Conservation (phyloP, 2,113 vertebrate genomes). For the Lynx canadensis region DNA sequence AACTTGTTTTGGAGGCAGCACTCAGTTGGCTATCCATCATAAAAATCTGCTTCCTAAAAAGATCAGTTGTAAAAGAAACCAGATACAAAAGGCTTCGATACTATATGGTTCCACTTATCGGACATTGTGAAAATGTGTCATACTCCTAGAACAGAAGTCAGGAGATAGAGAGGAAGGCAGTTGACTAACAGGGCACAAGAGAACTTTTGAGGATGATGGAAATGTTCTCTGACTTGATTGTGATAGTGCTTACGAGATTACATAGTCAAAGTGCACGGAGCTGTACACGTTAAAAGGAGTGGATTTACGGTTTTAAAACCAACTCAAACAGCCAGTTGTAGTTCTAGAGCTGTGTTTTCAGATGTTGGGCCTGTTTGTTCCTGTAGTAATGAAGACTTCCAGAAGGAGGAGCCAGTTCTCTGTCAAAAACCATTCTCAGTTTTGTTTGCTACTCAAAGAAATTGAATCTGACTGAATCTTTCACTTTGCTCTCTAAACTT, state of each 20-base stretch:
- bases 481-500: background rate
- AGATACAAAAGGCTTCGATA: background rate
- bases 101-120: background rate
- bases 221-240: background rate
- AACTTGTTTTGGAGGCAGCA: background rate
- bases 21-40: background rate
- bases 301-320: background rate
- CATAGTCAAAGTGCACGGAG: background rate
- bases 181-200: background rate
- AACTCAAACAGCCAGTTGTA: background rate
- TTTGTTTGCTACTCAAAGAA: background rate
- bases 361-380: background rate
- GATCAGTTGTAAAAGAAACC: background rate
- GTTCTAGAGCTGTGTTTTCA: background rate
- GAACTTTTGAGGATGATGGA: background rate
- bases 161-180: background rate
- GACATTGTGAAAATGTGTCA: slow-evolving; percentile 1
- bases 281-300: background rate
- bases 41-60: slow-evolving; percentile 7
- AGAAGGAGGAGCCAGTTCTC: slow-evolving; percentile 48
- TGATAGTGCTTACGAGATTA: background rate
- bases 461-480: background rate
- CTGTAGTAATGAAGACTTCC: slow-evolving; percentile 48
- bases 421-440: background rate
- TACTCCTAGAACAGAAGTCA: background rate